Base-by-base conservation (phyloP, 2,888 invertebrate species). In the Leucophenga montana region DNA sequence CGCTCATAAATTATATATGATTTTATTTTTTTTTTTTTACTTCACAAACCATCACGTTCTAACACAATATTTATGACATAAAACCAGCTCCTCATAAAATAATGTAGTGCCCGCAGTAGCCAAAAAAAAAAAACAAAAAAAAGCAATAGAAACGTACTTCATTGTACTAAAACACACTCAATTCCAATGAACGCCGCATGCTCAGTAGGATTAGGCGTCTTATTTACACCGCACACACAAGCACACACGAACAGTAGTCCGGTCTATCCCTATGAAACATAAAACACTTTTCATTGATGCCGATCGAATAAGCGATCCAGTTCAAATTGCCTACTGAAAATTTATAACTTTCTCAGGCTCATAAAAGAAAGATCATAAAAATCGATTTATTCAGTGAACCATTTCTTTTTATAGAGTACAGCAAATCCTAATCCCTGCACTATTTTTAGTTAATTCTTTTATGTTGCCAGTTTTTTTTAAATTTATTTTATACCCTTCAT, bases 341-440 rank as follows among this genome's bases (percentile, higher is more conserved):
- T 80, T 54, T 68, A 75, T 70, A 74, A 73, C 72, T 80, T 80
- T 80, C 82, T 82, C 81, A 81, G 71, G 75, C 20, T 27, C 18
- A 20, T 11, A 44, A 54, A 54, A 22, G 20, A 50, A 66, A 54
- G 56, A n/a, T 57, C 56, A 22, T 56, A 44, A 67, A 62, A 68
- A 77, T 74, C 78, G 71, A 22, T 18, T 53, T 75, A 61, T 3
- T 11, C 39, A 39, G 39, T 39, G 39, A 39, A 8, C 4, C 39
- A 39, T 39, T 39, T 39, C 39, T 39, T 39, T 11, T 39, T 8
- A 39, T 39, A 11, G 39, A 39, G 39, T 5, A 39, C 39, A 11
- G 1, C 11, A 11, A 8, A 5, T 39, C 11, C 39, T 39, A 39
- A 39, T 39, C 8, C 11, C 11, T 11, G 39, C 67, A 69, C 69